A percentile compares a stretch with the other conserved stretches of the same genome.
phyloP scores from a whole-genome alignment of 2,113 vertebrate species.

The Colinus virginianus region DNA sequence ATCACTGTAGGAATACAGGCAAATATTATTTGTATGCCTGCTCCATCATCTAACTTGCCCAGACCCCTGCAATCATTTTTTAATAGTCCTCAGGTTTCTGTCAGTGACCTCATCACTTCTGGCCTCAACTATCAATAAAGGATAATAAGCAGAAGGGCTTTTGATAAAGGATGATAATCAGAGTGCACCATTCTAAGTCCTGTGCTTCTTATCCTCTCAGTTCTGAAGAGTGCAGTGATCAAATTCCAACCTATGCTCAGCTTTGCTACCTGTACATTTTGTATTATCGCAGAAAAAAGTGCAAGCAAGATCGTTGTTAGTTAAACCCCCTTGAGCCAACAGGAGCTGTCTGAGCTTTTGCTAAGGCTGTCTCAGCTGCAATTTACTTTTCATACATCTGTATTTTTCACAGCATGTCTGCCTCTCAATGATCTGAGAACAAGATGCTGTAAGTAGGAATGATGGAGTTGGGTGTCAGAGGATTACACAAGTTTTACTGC shows the following conservation, averaged over 20 bases:
- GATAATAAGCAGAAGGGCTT: too few species aligned
- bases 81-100: too few species aligned
- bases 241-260: not conserved
- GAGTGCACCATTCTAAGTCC: not conserved
- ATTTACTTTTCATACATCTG: not conserved
- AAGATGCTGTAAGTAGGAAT: not conserved
- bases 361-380: not conserved
- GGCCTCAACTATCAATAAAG: too few species aligned
- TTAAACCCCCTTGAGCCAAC: not conserved
- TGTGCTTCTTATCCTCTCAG: not conserved
- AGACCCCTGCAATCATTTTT: too few species aligned
- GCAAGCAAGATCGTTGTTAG: not conserved
- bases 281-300: not conserved
- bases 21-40: too few species aligned
- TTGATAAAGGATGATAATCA: not conserved
- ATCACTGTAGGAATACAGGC: too few species aligned
- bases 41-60: too few species aligned
- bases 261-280: not conserved
- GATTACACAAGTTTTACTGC: not conserved
- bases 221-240: not conserved
- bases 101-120: too few species aligned
- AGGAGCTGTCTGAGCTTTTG: not conserved
- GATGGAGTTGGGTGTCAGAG: fast-evolving
- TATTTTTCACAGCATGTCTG: not conserved
- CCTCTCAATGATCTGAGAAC: not conserved